phyloP scores from a whole-genome alignment of 1,140 invertebrate genomes.

The Micrasema longulum region DNA sequence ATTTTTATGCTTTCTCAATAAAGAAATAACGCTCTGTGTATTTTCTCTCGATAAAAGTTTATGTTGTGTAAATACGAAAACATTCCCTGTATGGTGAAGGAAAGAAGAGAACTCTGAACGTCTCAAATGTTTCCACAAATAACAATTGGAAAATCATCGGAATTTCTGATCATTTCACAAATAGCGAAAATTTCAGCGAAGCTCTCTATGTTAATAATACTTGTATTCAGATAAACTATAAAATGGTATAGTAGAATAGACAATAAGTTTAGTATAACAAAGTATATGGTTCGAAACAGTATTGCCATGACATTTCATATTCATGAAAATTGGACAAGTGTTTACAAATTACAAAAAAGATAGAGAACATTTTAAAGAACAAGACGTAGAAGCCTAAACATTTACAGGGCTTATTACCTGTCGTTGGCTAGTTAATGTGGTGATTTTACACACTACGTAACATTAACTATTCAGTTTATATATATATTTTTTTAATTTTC shows the following conservation, averaged over 20 bases:
- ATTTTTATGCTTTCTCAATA: constrained; percentile 35
- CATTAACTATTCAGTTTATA: background rate
- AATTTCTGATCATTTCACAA: constrained; percentile 6
- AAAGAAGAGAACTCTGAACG: constrained; percentile 4
- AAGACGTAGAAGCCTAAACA: no score
- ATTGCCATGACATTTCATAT: background rate
- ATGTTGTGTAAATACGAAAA: constrained; percentile 29
- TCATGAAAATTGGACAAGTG: background rate
- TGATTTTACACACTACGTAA: no score
- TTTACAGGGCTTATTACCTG: no score
- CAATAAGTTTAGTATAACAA: constrained; percentile 8
- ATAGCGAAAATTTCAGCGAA: background rate
- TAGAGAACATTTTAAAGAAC: no score
- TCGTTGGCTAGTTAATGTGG: no score
- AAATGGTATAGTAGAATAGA: background rate
- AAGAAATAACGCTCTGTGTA: constrained; percentile 36
- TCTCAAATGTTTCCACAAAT: constrained; percentile 11
- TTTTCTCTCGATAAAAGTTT: constrained; percentile 29
- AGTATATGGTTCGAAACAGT: background rate
- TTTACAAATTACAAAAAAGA: no score
- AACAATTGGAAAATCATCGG: constrained; percentile 20
- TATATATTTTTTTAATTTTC: no score
- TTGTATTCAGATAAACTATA: background rate
- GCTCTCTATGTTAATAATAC: background rate
- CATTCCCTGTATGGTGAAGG: background rate